Conservation (phyloP, 1,140 invertebrate species). For the Diabrotica undecimpunctata region DNA sequence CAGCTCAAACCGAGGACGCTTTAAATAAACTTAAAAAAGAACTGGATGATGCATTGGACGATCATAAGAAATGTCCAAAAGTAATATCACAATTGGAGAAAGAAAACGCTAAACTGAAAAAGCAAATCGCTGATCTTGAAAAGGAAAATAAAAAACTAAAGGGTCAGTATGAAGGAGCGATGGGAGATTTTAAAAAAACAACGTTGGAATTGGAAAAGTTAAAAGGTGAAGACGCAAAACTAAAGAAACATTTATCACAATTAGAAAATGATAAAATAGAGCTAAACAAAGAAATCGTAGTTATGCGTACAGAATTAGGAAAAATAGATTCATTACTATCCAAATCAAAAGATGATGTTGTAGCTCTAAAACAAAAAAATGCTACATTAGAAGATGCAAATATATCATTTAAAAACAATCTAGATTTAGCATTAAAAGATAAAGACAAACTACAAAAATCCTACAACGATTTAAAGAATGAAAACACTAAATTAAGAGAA, state of each 20-base stretch:
- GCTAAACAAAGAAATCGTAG: constrained; percentile 26
- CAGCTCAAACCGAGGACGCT: constrained; percentile 18
- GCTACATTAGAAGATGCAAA: constrained; percentile 20
- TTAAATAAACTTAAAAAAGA: constrained; percentile 17
- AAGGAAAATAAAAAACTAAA: constrained; percentile 21
- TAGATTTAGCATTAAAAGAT: constrained; percentile 15
- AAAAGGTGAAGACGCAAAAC: constrained; percentile 19
- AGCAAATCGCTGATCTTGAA: constrained; percentile 18
- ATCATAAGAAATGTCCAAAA: constrained; percentile 12
- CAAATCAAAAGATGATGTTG: constrained; percentile 10
- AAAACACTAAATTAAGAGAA: constrained; percentile 16
- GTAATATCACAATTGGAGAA: constrained; percentile 13
- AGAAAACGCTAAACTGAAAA: constrained; percentile 24
- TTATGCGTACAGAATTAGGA: constrained; percentile 14
- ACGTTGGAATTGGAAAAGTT: constrained; percentile 23
- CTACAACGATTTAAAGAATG: constrained; percentile 10
- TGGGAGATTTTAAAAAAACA: constrained; percentile 18
- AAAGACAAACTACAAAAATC: constrained; percentile 11
- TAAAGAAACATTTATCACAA: constrained; percentile 24
- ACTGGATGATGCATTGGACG: not conserved
- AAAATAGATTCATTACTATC: not conserved
- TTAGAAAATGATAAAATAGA: constrained; percentile 24
- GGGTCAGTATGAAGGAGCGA: constrained; percentile 16
- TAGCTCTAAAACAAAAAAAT: constrained; percentile 17
- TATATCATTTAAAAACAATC: constrained; percentile 24